phyloP scores from a whole-genome alignment of 2,888 invertebrate species.

The Orthonychiurus folsomi region DNA sequence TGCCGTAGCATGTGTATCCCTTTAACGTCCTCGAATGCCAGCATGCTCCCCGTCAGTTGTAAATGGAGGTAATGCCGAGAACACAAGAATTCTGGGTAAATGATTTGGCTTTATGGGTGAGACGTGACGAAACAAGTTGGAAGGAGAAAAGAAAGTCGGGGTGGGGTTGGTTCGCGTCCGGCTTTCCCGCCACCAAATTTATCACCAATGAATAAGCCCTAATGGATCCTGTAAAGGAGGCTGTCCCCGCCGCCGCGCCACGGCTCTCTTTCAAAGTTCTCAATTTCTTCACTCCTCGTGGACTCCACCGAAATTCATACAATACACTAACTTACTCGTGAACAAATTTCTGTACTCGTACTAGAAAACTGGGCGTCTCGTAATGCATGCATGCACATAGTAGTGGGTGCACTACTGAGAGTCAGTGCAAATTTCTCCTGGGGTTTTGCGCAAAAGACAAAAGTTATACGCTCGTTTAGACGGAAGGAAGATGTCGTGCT shows the following conservation, averaged over 20 bases:
- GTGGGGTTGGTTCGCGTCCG: background rate
- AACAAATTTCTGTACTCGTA: too few relatives aligned
- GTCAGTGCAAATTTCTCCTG: too few relatives aligned
- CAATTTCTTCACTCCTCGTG: too few relatives aligned
- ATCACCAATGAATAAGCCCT: slow-evolving; percentile 38
- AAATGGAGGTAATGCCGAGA: slow-evolving; percentile 2
- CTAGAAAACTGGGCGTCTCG: too few relatives aligned
- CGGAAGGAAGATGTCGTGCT: background rate
- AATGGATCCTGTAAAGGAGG: slow-evolving; percentile 35
- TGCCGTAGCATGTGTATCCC: too few relatives aligned
- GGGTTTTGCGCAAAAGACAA: too few relatives aligned
- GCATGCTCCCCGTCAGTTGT: background rate
- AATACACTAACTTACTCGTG: too few relatives aligned
- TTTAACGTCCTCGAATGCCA: too few relatives aligned
- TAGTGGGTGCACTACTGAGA: too few relatives aligned
- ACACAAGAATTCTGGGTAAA: slow-evolving; percentile 19
- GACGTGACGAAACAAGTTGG: slow-evolving; percentile 36
- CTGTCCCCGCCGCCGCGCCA: slow-evolving; percentile 15
- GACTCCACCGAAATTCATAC: too few relatives aligned
- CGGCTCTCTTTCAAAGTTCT: background rate
- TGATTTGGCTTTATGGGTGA: slow-evolving; percentile 34
- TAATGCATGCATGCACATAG: too few relatives aligned
- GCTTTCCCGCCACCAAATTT: slow-evolving; percentile 33
- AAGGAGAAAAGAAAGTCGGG: slow-evolving; percentile 1
- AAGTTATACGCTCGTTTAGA: background rate